Base-by-base conservation (phyloP, 1,140 invertebrate species). In the Drosophila bipectinata region DNA sequence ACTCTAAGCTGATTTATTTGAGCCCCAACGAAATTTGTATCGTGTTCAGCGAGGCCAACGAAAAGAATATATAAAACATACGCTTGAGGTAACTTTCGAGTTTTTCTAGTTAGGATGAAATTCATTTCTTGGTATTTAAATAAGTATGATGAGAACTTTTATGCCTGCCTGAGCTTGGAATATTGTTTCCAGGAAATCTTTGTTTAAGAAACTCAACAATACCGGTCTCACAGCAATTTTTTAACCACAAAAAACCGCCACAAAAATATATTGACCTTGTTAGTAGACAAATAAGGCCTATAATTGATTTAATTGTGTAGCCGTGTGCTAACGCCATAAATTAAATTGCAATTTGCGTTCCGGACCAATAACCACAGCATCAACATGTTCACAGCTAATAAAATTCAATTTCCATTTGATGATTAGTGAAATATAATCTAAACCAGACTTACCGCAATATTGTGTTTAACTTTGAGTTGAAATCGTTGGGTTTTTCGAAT, bases 1-100 rank as follows among this genome's bases (percentile, higher is more conserved):
- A 55, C 37, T 69, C 68, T 60, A 45, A 69, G 62, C 83, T 87
- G 82, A 87, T 88, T 88, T 88, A 87, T 88, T 64, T 82, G 59
- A 55, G 59, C 34, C 45, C 74, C 79, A 87, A 82, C 87, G 69
- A 78, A 71, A 85, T 81, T 81, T 81, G 69, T 87, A 56, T 78
- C 41, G 49, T 81, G 78, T 78, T 82, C 82, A 85, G 58, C 71
- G 56, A 72, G 72, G 49, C 57, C 62, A 63, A 34, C 21, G 47
- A 44, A 51, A 51, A 41, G 44, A 45, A 71, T 34, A 69, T 56
- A 30, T 47, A 66, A 52, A 21, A 32, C 52, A 9, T 7, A 32
- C 34, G 67, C 32, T 32, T 28, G 44, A 69, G 51, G 48, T 15
- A 9, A 56, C 55, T 56, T 49, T 56, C n/a, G 30, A 39, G 26